Conservation (phyloP, 2,797 vertebrate species). For the Falco columbarius region DNA sequence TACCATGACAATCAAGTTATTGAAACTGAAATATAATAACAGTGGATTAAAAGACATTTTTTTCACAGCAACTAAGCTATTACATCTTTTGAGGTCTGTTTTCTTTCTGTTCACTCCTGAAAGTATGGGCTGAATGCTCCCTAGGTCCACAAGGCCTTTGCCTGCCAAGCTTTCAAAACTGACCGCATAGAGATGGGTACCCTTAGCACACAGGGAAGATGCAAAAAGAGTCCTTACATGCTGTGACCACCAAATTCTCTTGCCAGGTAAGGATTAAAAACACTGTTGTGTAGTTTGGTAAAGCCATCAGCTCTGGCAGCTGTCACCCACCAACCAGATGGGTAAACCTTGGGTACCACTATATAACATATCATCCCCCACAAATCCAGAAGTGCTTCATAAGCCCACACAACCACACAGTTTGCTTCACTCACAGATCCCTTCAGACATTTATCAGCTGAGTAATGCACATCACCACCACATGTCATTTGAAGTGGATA, state of each 20-base stretch:
- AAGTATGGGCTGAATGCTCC: background rate
- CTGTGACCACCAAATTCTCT: background rate
- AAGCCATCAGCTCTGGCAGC: background rate
- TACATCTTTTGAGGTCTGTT: background rate
- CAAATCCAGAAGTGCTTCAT: conserved; percentile 3
- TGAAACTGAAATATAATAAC: background rate
- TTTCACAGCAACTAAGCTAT: background rate
- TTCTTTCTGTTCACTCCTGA: background rate
- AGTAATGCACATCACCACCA: conserved; percentile 21
- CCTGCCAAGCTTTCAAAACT: background rate
- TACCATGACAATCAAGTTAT: background rate
- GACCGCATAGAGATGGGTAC: background rate
- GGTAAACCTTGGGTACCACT: conserved; percentile 4
- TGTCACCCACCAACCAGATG: background rate
- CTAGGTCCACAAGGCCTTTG: fast-evolving
- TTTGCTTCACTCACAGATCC: conserved; percentile 4
- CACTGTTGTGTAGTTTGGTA: background rate
- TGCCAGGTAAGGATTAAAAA: background rate
- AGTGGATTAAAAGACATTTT: background rate
- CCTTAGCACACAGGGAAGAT: background rate
- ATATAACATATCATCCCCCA: background rate
- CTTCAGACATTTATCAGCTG: conserved; percentile 29
- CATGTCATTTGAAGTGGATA: background rate
- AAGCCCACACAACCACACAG: background rate
- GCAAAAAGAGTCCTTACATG: background rate